Evolutionary conservation across 2,888 invertebrate species (phyloP).

Genomic region (Syrista parreyssii): DNA sequence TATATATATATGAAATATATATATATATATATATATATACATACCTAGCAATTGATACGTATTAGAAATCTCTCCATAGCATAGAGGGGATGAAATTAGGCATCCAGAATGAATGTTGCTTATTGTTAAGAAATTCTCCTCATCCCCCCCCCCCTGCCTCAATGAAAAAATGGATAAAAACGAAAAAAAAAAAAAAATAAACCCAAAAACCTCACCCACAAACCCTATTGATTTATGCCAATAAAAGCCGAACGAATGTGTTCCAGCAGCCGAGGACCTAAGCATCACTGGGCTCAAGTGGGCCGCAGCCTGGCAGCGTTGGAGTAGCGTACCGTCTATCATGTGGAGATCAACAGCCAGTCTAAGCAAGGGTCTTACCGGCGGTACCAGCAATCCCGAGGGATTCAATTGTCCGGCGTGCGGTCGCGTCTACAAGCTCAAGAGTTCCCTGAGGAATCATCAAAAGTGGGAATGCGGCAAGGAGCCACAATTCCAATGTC

Average conservation of each 20-base stretch:
- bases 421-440: slow-evolving; percentile 86
- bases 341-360: slow-evolving; percentile 63
- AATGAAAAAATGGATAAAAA: slow-evolving; percentile 2
- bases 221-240: slow-evolving; percentile 31
- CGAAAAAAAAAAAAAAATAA: slow-evolving; percentile 10
- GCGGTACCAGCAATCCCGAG: slow-evolving; percentile 60
- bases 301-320: slow-evolving; percentile 75
- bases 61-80: slow-evolving; percentile 9
- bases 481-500: slow-evolving; percentile 66
- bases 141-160: no score
- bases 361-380: slow-evolving; percentile 56
- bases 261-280: slow-evolving; percentile 76
- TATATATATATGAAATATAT: slow-evolving; percentile 8
- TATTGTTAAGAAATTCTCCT: no score
- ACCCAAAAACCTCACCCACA: slow-evolving; percentile 21
- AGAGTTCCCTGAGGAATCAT: slow-evolving; percentile 74
- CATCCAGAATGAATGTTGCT: slow-evolving; percentile 2
- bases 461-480: slow-evolving; percentile 67
- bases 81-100: slow-evolving; percentile 12
- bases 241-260: slow-evolving; percentile 59
- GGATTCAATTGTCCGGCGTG: slow-evolving; percentile 84
- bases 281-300: slow-evolving; percentile 78
- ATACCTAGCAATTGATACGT: slow-evolving; percentile 5
- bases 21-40: slow-evolving; percentile 6
- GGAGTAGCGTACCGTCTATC: slow-evolving; percentile 62